Evolutionary conservation across 2,797 vertebrate genomes (phyloP).

Genomic region (Siniperca scherzeri): DNA sequence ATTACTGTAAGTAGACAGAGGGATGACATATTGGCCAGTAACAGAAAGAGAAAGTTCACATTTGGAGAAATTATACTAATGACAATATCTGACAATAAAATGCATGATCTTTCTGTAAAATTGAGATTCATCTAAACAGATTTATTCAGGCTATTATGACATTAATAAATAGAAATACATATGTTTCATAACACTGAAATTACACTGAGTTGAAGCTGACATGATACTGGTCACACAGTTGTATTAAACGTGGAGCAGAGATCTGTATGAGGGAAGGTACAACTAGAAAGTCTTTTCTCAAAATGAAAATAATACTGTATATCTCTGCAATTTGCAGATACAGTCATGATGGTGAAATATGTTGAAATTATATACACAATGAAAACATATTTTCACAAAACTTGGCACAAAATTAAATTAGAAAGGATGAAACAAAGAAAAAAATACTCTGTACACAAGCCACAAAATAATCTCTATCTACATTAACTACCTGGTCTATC

Average conservation of each 20-base stretch:
- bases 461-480: slow-evolving; percentile 74
- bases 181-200: slow-evolving; percentile 67
- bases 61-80: slow-evolving; percentile 7
- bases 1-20: neutral
- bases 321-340: slow-evolving; percentile 88
- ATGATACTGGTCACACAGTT: slow-evolving; percentile 72
- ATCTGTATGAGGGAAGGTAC: slow-evolving; percentile 28
- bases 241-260: slow-evolving; percentile 53
- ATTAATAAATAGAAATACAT: slow-evolving; percentile 91
- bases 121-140: slow-evolving; percentile 76
- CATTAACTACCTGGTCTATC: slow-evolving; percentile 63
- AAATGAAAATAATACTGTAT: slow-evolving; percentile 70
- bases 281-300: slow-evolving; percentile 43
- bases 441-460: slow-evolving; percentile 76
- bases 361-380: slow-evolving; percentile 81
- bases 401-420: slow-evolving; percentile 78
- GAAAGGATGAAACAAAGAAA: slow-evolving; percentile 61
- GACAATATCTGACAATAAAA: slow-evolving; percentile 26
- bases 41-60: neutral
- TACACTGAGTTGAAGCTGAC: slow-evolving; percentile 70
- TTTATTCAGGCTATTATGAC: slow-evolving; percentile 88
- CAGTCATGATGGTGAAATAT: slow-evolving; percentile 77
- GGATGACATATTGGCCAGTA: neutral
- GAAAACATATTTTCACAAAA: slow-evolving; percentile 59
- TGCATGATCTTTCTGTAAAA: slow-evolving; percentile 14